Evolutionary conservation across 1,140 invertebrate species (phyloP), one percentile per base, ranked within the genome.

Genomic region (Mesaphorura yosii): DNA sequence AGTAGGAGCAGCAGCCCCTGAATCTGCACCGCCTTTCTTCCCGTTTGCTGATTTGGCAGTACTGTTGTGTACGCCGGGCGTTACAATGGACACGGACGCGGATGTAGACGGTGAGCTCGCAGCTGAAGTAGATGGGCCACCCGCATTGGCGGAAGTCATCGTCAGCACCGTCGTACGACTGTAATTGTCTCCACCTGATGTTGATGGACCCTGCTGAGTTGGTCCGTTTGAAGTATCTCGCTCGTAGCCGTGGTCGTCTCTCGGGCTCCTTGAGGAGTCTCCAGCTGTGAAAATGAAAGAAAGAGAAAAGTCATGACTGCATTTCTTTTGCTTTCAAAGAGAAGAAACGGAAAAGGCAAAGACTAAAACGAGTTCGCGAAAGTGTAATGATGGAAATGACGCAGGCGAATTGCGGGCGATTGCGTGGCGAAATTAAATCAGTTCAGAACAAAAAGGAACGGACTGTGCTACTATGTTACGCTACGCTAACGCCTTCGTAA

Each of bases 261-360:
- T 28, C 28, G 57, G 57, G 40, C 52, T 55, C 17, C 57, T 53
- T 17, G 57, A 50, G n/a, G 48, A 59, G 25, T 59, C 57, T 51
- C 57, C 57, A 25, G 53, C 57, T 59, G n/a, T n/a, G 27, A 45
- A 45, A 51, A 44, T 27, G n/a, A 5, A 29, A 40, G 23, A 49
- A 42, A 48, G n/a, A 20, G 7, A 46, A 46, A 23, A 5, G 28
- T 17, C 6, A 42, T 42, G 7, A 42, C 10, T 42, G 10, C 22
- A 17, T 42, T 42, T 10, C 7, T 40, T 51, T 51, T 25, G n/a
- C n/a, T n/a, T n/a, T n/a, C n/a, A n/a, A 40, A 20, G 17, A 20
- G 25, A 5, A 17, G 31, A 2, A 50, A 10, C 14, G 15, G 27
- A 10, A 23, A 40, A 10, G 2, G 2, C 27, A 7, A 19, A 46